phyloP scores from a whole-genome alignment of 2,797 vertebrate genomes.

The Spinus pinus region DNA sequence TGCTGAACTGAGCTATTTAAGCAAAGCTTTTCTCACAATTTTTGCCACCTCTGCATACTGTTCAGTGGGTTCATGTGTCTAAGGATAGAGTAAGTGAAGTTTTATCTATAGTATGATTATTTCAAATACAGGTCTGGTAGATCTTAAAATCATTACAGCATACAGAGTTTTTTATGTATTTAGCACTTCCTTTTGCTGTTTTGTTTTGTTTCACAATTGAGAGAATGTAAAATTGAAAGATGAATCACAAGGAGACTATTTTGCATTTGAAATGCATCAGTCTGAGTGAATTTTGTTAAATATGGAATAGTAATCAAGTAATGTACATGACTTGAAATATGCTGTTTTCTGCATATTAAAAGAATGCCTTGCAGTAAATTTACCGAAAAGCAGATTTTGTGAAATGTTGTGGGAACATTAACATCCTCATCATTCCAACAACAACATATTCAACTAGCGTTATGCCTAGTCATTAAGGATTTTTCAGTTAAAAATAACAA shows the following conservation, averaged over 20 bases:
- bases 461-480: slow-evolving; percentile 11
- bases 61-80: background rate
- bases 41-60: background rate
- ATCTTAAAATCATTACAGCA: background rate
- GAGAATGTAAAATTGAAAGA: slow-evolving; percentile 26
- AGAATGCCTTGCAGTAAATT: slow-evolving; percentile 54
- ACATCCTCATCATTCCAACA: slow-evolving; percentile 5
- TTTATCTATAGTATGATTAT: background rate
- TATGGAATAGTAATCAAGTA: slow-evolving; percentile 44
- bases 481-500: slow-evolving; percentile 45
- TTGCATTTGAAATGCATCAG: slow-evolving; percentile 55
- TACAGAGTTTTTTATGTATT: slow-evolving; percentile 2
- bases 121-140: background rate
- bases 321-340: slow-evolving; percentile 36
- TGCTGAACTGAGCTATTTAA: background rate
- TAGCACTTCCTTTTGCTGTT: slow-evolving; percentile 25
- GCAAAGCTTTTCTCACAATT: background rate
- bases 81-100: background rate
- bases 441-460: slow-evolving; percentile 6
- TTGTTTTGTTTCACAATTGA: slow-evolving; percentile 46
- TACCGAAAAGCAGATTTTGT: slow-evolving; percentile 39
- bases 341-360: slow-evolving; percentile 46
- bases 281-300: slow-evolving; percentile 48
- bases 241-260: slow-evolving; percentile 35
- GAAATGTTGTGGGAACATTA: slow-evolving; percentile 51